Base-by-base conservation (phyloP, 2,888 invertebrate species). In the Omphaloscelis lunosa region DNA sequence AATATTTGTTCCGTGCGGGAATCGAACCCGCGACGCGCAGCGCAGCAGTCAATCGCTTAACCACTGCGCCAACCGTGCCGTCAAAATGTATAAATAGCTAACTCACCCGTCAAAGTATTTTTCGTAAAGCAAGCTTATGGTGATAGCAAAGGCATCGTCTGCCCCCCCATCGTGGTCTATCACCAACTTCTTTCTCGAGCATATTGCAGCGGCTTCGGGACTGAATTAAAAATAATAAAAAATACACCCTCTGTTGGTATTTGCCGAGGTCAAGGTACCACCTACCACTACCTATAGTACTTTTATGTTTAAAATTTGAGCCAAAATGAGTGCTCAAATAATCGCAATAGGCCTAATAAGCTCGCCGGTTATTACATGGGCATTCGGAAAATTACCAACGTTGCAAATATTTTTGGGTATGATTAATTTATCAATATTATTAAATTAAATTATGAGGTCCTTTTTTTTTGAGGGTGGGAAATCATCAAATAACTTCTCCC, bases 151-250 rank as follows among this genome's bases (percentile, higher is more conserved):
- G 0, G 95, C 95, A 75, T 96, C 95, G 56, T 96, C 95, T 0
- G 94, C 95, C 0, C 95, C 95, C 0, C 94, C 95, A 79, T 95
- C 95, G 4, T 95, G 93, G 74, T 95, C 94, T 62, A 95, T 93
- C 0, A 94, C 84, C 8, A 94, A 48, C 72, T 93, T 94, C 34
- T 78, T 72, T 74, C 86, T 74, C 5, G 53, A 2, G 1, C 27
- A 29, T 45, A 29, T n/a, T 27, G 20, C 41, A 34, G 39, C 45
- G 15, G 72, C 69, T 66, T 75, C 72, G 9, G 66, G 66, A 20
- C 90, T 90, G 75, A 68, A 79, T 77, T 39, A 17, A 0, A 39
- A 66, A 17, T 12, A 48, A 65, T n/a, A 17, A 15, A 58, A 11
- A 34, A 27, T 9, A 41, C 20, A 2, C 0, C 20, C 1, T 2